Evolutionary conservation across 2,113 vertebrate genomes (phyloP).

Genomic region (Entomyzon cyanotis): DNA sequence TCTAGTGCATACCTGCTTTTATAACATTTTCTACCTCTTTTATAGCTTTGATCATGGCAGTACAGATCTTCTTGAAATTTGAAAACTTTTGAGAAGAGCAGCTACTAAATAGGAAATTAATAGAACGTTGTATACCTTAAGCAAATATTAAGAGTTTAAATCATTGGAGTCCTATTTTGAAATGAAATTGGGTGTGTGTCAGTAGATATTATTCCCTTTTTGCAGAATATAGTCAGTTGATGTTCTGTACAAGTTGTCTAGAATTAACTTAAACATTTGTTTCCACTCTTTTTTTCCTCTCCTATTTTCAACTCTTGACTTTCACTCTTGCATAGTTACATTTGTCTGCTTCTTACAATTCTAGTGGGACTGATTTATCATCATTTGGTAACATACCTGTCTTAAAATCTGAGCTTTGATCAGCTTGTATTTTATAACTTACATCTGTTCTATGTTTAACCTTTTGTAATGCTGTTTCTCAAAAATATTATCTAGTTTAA

Average conservation of each 20-base stretch:
- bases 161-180: conserved; percentile 5
- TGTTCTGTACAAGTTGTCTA: conserved; percentile 77
- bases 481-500: conserved; percentile 90
- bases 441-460: conserved; percentile 99
- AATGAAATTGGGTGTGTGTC: conserved; percentile 71
- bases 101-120: background rate
- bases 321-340: conserved; percentile 85
- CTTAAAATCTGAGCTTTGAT: conserved; percentile 96
- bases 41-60: conserved; percentile 9
- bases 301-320: conserved; percentile 71
- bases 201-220: conserved; percentile 66
- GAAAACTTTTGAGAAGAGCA: background rate
- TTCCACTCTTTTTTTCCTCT: conserved; percentile 75
- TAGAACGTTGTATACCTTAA: background rate
- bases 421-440: conserved; percentile 96
- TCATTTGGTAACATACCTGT: conserved; percentile 97
- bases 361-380: conserved; percentile 97
- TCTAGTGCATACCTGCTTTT: conserved; percentile 15
- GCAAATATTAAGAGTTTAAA: conserved; percentile 41
- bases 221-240: conserved; percentile 59
- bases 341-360: conserved; percentile 91
- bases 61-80: background rate
- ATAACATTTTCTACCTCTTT: background rate
- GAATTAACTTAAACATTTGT: conserved; percentile 86
- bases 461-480: conserved; percentile 93